Evolutionary conservation across 2,888 invertebrate genomes (phyloP).

Genomic region (Seira sanloemensis): DNA sequence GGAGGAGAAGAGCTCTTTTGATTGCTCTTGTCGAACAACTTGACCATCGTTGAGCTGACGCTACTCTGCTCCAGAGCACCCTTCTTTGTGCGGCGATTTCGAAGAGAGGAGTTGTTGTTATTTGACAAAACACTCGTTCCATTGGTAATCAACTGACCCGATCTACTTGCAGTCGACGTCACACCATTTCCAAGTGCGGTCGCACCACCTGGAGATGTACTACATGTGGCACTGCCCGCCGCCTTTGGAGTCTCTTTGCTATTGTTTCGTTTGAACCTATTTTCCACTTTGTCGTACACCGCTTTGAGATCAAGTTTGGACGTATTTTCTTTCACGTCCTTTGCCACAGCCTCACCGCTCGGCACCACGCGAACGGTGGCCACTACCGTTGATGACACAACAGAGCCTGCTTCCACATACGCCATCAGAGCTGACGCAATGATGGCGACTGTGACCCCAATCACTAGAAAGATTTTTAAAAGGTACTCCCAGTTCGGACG

Average conservation of each 20-base stretch:
- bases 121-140: constrained; percentile 31
- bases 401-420: constrained; percentile 71
- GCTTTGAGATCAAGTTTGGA: constrained; percentile 72
- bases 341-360: constrained; percentile 64
- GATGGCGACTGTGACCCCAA: constrained; percentile 81
- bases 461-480: constrained; percentile 81
- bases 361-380: constrained; percentile 73
- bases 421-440: constrained; percentile 80
- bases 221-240: neutral
- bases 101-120: constrained; percentile 42
- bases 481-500: constrained; percentile 87
- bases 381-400: constrained; percentile 71
- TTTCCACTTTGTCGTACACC: constrained; percentile 73
- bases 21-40: constrained; percentile 48
- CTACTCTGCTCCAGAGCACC: neutral
- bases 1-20: constrained; percentile 49
- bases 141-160: constrained; percentile 14
- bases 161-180: constrained; percentile 2
- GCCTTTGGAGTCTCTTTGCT: neutral
- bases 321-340: constrained; percentile 66
- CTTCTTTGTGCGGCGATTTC: constrained; percentile 44
- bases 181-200: constrained; percentile 18
- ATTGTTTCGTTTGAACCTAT: constrained; percentile 71
- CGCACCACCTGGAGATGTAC: neutral
- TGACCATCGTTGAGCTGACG: neutral